Conservation (phyloP, 2,888 invertebrate species). For the Phanerotoma sp. region DNA sequence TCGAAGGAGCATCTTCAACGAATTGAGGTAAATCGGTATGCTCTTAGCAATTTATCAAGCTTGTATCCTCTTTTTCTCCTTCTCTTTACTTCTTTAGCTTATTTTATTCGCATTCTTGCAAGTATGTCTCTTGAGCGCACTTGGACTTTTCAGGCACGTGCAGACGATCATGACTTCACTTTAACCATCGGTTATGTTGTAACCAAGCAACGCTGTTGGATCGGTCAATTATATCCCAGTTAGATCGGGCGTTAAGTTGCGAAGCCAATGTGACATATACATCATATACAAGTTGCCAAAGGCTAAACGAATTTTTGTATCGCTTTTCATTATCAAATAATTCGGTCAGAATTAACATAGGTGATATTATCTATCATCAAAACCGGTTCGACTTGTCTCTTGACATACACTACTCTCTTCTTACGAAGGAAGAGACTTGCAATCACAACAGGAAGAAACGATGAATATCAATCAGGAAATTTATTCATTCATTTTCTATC, state of each 20-base stretch:
- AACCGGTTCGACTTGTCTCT: constrained; percentile 18
- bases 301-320: constrained; percentile 4
- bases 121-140: constrained; percentile 14
- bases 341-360: constrained; percentile 34
- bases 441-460: constrained; percentile 3
- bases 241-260: constrained; percentile 24
- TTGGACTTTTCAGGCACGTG: constrained; percentile 21
- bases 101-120: neutral
- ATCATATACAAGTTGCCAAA: neutral
- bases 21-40: neutral
- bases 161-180: constrained; percentile 26
- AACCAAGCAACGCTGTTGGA: constrained; percentile 7
- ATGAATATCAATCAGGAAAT: neutral
- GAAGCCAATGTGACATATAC: constrained; percentile 11
- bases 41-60: neutral
- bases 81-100: neutral
- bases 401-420: neutral
- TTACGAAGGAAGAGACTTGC: constrained; percentile 4
- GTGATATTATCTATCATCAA: constrained; percentile 13
- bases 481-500: too few relatives aligned
- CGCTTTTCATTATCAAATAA: constrained; percentile 30
- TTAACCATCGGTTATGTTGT: constrained; percentile 23
- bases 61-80: neutral
- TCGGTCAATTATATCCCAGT: constrained; percentile 27
- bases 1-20: too few relatives aligned